phyloP scores from a whole-genome alignment of 2,888 invertebrate genomes.

The Gymnosoma rotundatum region DNA sequence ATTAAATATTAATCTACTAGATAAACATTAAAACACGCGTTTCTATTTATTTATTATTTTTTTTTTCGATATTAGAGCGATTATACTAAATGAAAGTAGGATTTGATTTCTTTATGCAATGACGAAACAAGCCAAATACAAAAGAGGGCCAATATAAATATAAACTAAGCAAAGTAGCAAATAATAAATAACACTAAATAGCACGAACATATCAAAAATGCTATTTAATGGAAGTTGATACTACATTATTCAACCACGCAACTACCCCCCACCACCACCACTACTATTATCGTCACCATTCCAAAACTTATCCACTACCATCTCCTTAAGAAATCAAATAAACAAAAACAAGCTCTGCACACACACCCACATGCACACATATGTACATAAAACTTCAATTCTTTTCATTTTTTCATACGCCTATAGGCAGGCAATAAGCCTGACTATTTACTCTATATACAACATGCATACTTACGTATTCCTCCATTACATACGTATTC shows the following conservation, averaged over 20 bases:
- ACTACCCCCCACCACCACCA: conserved; percentile 17
- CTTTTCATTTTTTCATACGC: conserved; percentile 34
- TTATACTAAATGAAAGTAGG: conserved; percentile 18
- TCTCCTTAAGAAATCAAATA: background rate
- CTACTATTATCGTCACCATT: background rate
- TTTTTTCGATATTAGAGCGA: conserved; percentile 29
- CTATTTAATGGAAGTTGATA: conserved; percentile 14
- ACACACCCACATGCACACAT: too few species aligned
- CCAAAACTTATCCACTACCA: conserved; percentile 10
- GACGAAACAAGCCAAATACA: conserved; percentile 8
- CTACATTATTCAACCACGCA: conserved; percentile 15
- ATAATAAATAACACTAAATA: background rate
- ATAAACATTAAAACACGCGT: conserved; percentile 66
- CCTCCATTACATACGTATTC: background rate
- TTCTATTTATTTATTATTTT: conserved; percentile 22
- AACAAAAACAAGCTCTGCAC: conserved; percentile 25
- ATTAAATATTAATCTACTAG: conserved; percentile 63
- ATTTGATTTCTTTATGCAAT: conserved; percentile 13
- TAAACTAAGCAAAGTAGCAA: conserved; percentile 44
- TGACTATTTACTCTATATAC: conserved; percentile 12
- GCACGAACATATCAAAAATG: background rate
- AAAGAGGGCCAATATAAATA: conserved; percentile 18
- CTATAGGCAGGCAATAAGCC: conserved; percentile 60
- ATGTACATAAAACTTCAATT: background rate
- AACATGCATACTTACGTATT: background rate